A percentile compares a stretch with the other conserved stretches of the same genome.
Evolutionary conservation across 2,888 invertebrate species (phyloP).

Genomic region (Notodonta ziczac): DNA sequence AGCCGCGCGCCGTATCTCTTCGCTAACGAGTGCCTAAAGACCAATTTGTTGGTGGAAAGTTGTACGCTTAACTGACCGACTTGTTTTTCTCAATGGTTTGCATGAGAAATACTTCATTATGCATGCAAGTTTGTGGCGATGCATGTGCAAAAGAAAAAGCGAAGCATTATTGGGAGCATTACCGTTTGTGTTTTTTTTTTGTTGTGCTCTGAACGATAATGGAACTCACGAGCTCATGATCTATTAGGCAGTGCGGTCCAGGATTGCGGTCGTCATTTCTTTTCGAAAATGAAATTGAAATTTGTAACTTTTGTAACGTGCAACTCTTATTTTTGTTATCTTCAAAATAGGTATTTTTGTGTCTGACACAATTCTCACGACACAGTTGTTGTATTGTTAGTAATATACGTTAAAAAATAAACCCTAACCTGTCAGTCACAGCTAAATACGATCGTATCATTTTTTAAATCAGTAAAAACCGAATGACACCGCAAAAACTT

Average conservation of each 20-base stretch:
- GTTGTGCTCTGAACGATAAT: no score
- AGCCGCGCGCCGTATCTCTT: slow-evolving; percentile 24
- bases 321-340: no score
- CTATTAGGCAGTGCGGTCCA: no score
- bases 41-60: slow-evolving; percentile 29
- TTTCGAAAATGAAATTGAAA: no score
- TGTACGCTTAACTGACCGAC: slow-evolving; percentile 22
- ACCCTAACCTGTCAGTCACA: slow-evolving; percentile 31
- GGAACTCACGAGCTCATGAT: no score
- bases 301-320: no score
- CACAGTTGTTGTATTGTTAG: background rate
- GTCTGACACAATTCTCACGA: background rate
- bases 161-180: no score
- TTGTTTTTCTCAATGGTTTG: slow-evolving; percentile 16
- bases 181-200: no score
- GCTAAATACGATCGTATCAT: slow-evolving; percentile 16
- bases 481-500: slow-evolving; percentile 20
- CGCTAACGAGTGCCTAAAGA: slow-evolving; percentile 31
- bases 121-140: slow-evolving; percentile 8
- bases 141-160: background rate
- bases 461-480: slow-evolving; percentile 20
- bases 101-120: background rate
- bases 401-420: background rate
- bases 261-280: no score
- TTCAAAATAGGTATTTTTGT: background rate